Evolutionary conservation across 1,140 invertebrate species (phyloP), one percentile per base, ranked within the genome.

Genomic region (Ctenoplectra terminalis): DNA sequence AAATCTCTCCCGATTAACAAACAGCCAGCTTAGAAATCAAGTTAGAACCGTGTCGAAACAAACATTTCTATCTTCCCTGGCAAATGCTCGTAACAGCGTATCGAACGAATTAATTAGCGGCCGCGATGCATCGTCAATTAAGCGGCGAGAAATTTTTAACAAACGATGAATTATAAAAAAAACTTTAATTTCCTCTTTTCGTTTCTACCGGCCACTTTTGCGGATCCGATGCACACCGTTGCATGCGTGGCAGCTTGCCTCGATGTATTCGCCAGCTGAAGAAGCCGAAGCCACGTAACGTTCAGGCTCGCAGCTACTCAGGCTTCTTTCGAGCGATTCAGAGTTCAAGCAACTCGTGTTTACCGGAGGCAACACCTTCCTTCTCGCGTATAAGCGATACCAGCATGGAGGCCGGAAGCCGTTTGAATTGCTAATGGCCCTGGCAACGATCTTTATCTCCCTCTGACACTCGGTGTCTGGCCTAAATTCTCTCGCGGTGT

Each of bases 341-440:
- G 89, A 88, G 92, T 92, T 92, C 91, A 92, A 90, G 86, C 87
- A 92, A 93, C 92, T 92, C 89, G 84, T 88, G 88, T 90, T 90
- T 90, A 89, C 87, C 83, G 77, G 76, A 72, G 77, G 72, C 87
- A 80, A 89, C 75, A 81, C 85, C 79, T 84, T 70, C 79, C 46
- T 77, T 63, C 74, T 72, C 69, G 40, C 40, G 70, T 54, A 34
- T 60, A 77, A 74, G 66, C 63, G 77, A 46, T 74, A 69, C 80
- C 58, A 81, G 56, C 79, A 81, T 81, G 78, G 83, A 89, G 84
- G 87, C 91, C 92, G 92, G 92, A 93, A 93, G 89, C 87, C 85
- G 83, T 92, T 93, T 91, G 91, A 92, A 93, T 92, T 91, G 92
- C 90, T 92, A 93, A 93, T 93, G 88, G 72, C 34, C 73, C 58